Evolutionary conservation across 2,113 vertebrate species (phyloP), one percentile per base, ranked within the genome.

Genomic region (Podarcis muralis): DNA sequence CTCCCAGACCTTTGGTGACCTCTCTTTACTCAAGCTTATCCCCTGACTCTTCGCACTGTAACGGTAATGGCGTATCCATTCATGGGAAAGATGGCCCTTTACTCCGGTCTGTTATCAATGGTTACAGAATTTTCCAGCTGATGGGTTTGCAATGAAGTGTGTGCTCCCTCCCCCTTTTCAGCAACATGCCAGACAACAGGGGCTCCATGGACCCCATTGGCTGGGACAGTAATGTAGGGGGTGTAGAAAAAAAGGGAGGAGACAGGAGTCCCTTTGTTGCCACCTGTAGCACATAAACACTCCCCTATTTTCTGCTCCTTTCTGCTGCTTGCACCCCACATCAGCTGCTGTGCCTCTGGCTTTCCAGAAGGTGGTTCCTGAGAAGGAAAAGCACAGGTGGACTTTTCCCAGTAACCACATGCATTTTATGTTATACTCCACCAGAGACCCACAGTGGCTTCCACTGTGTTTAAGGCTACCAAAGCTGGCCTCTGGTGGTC

Each of bases 1-100:
- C 0, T 15, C 65, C 83, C 23, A 59, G 1, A 11, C 66, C 16
- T 12, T 16, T 6, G 16, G 65, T 7, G 82, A 84, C 65, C 16
- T 30, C 59, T 69, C 87, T 84, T 84, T 78, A 7, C n/a, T 69
- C 18, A n/a, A 68, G 13, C 65, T 83, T 68, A 77, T 84, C 8
- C 87, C 87, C 23, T 88, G 74, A 88, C 3, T 22, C 43, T 30
- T 77, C 11, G 5, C n/a, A 5, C 23, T 4, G 23, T 22, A 37
- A 27, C 2, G n/a, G 77, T 37, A 76, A 76, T 83, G 80, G 68
- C 59, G 2, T 62, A 65, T 48, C 57, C n/a, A 9, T 76, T 43
- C 35, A 23, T 35, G n/a, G 69, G 11, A 65, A 65, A 75, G 53
- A 59, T 40, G 69, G 59, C 30, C n/a, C 59, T 15, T 57, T 20